These are phyloP conservation scores for Melanostoma mellinum DNA, from an alignment of 2,888 invertebrate species.

Conservation along the genomic window DNA sequence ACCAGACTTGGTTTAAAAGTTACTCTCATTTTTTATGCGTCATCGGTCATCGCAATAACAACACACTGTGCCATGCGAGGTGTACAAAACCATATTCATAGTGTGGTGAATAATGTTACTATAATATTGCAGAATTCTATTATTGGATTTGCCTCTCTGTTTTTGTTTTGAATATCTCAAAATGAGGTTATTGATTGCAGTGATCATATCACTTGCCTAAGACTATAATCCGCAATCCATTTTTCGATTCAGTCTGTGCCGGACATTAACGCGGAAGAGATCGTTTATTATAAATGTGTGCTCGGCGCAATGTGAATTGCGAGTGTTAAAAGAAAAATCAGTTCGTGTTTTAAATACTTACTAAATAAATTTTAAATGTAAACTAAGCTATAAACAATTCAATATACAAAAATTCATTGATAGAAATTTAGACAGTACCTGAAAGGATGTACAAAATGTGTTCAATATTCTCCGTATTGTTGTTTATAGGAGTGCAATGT, in stretches of 20 bases:
- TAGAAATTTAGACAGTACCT: no score
- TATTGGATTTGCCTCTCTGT: constrained; percentile 12
- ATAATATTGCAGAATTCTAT: constrained; percentile 48
- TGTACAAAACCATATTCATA: background rate
- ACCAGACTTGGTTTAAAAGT: constrained; percentile 17
- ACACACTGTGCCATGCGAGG: background rate
- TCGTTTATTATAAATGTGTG: constrained; percentile 20
- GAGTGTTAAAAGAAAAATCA: constrained; percentile 8
- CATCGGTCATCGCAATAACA: constrained; percentile 18
- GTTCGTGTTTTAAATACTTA: background rate
- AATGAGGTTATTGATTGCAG: constrained; percentile 65
- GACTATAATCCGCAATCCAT: constrained; percentile 52
- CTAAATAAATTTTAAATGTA: constrained; percentile 13
- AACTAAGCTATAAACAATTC: no score
- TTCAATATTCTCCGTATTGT: constrained; percentile 22
- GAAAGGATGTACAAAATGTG: constrained; percentile 8
- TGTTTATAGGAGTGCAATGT: constrained; percentile 53
- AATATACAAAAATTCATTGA: no score
- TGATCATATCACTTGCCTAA: constrained; percentile 42
- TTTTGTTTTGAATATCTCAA: constrained; percentile 22
- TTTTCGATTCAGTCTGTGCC: constrained; percentile 60
- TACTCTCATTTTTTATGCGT: constrained; percentile 41
- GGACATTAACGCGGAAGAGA: constrained; percentile 55
- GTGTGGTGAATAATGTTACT: constrained; percentile 66
- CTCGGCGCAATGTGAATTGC: constrained; percentile 16